These are phyloP conservation scores for Prosopocoilus inquinatus DNA, from an alignment of 2,888 invertebrate genomes.

Conservation along the genomic window DNA sequence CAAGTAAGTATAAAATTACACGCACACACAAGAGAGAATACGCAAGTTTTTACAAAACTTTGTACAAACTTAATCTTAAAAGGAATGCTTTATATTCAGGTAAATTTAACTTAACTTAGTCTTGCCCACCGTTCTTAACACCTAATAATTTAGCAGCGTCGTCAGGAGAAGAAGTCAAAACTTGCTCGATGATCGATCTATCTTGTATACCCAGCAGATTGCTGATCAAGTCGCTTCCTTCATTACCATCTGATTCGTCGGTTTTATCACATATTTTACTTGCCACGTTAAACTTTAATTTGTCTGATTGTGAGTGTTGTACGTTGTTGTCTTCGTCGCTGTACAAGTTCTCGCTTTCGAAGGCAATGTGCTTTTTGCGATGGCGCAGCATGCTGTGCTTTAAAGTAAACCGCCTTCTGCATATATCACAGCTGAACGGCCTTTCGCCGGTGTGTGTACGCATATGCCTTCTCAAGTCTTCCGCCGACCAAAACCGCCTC, in stretches of 20 bases:
- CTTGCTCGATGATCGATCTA: slow-evolving; percentile 79
- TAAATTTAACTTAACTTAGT: slow-evolving; percentile 6
- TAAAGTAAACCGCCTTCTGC: slow-evolving; percentile 82
- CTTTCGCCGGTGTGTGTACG: slow-evolving; percentile 89
- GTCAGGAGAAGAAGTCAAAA: slow-evolving; percentile 76
- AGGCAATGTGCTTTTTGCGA: slow-evolving; percentile 73
- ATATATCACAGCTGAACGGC: slow-evolving; percentile 89
- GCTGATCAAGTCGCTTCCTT: slow-evolving; percentile 77
- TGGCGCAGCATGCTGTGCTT: slow-evolving; percentile 95
- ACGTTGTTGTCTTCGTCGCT: slow-evolving; percentile 51
- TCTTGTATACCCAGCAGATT: slow-evolving; percentile 87
- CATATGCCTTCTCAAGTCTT: slow-evolving; percentile 91
- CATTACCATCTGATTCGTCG: slow-evolving; percentile 52
- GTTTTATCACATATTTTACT: slow-evolving; percentile 51
- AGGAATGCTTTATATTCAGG: slow-evolving; percentile 30
- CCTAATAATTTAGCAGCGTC: slow-evolving; percentile 87
- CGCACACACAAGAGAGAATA: not conserved
- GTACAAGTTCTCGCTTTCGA: slow-evolving; percentile 48
- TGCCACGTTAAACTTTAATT: slow-evolving; percentile 51
- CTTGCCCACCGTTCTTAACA: slow-evolving; percentile 57
- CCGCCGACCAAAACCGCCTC: slow-evolving; percentile 92
- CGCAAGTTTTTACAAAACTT: not conserved
- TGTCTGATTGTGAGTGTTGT: slow-evolving; percentile 14
- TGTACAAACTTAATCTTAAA: not conserved
- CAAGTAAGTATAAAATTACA: slow-evolving; percentile 8